phyloP scores from a whole-genome alignment of 2,113 vertebrate genomes.

The Colistium nudipinnis region DNA sequence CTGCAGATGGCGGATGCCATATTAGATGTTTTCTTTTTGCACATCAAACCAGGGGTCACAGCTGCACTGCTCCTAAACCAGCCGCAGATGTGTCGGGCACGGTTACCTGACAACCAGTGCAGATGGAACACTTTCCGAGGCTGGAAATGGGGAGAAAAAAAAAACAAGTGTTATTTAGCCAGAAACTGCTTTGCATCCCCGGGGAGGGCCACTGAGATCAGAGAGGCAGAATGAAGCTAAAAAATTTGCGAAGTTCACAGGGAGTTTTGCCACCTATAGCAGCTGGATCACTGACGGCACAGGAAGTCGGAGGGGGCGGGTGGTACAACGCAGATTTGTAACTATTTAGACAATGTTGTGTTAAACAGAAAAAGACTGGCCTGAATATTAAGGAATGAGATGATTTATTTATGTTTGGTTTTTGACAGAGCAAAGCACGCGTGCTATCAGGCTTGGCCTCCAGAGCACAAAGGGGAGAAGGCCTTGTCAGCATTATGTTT shows the following conservation, averaged over 20 bases:
- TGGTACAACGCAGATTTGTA: constrained; percentile 25
- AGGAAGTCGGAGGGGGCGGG: neutral
- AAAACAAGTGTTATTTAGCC: constrained; percentile 67
- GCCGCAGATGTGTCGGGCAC: constrained; percentile 70
- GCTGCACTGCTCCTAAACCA: constrained; percentile 73
- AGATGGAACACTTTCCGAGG: constrained; percentile 68
- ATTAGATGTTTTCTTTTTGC: constrained; percentile 73
- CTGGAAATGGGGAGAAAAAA: constrained; percentile 40
- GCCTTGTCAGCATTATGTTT: constrained; percentile 67
- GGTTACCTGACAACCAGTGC: constrained; percentile 73
- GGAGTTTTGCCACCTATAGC: constrained; percentile 39
- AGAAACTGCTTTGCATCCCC: constrained; percentile 48
- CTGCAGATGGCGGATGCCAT: constrained; percentile 74
- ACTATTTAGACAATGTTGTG: constrained; percentile 49
- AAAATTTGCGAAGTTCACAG: constrained; percentile 50
- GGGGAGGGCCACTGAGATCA: constrained; percentile 49
- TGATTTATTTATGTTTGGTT: constrained; percentile 63
- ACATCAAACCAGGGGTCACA: constrained; percentile 79
- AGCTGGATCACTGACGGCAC: constrained; percentile 18
- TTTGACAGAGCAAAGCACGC: constrained; percentile 38
- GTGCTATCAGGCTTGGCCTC: constrained; percentile 39
- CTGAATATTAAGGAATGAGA: constrained; percentile 58
- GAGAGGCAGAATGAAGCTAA: constrained; percentile 52
- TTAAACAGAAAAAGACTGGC: constrained; percentile 22
- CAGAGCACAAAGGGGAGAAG: constrained; percentile 49